These are phyloP conservation scores for Zeus faber DNA, from an alignment of 2,113 vertebrate species.

Conservation along the genomic window DNA sequence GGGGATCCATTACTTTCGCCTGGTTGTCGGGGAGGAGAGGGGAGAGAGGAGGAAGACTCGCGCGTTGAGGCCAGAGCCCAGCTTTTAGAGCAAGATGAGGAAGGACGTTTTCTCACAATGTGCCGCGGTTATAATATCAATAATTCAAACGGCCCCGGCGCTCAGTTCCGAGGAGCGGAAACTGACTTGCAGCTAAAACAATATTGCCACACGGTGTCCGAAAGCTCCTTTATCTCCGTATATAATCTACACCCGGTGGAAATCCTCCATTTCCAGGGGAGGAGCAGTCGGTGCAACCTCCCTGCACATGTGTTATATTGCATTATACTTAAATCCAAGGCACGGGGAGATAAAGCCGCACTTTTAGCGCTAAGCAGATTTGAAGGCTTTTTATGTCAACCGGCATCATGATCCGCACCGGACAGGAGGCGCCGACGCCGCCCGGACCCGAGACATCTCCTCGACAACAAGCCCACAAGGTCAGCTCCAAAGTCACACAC, in stretches of 20 bases:
- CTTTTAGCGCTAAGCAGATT: conserved; percentile 64
- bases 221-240: conserved; percentile 51
- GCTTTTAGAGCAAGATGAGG: conserved; percentile 65
- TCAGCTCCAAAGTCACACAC: too few species aligned
- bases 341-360: conserved; percentile 47
- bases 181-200: conserved; percentile 49
- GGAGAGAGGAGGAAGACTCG: conserved; percentile 31
- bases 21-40: conserved; percentile 31
- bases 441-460: conserved; percentile 49
- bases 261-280: conserved; percentile 39
- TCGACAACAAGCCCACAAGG: too few species aligned
- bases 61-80: conserved; percentile 41
- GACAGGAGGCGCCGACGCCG: conserved; percentile 17
- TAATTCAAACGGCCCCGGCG: conserved; percentile 63
- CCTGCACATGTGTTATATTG: background rate
- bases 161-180: conserved; percentile 49
- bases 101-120: conserved; percentile 38
- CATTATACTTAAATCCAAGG: conserved; percentile 49
- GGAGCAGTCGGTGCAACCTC: background rate
- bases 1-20: conserved; percentile 54
- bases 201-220: conserved; percentile 45
- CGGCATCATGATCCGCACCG: conserved; percentile 33
- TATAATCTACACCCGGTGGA: conserved; percentile 52
- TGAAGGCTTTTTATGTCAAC: conserved; percentile 49
- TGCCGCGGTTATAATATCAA: conserved; percentile 63